phyloP scores from a whole-genome alignment of 1,140 invertebrate genomes.

The Neotoxoptera formosana region DNA sequence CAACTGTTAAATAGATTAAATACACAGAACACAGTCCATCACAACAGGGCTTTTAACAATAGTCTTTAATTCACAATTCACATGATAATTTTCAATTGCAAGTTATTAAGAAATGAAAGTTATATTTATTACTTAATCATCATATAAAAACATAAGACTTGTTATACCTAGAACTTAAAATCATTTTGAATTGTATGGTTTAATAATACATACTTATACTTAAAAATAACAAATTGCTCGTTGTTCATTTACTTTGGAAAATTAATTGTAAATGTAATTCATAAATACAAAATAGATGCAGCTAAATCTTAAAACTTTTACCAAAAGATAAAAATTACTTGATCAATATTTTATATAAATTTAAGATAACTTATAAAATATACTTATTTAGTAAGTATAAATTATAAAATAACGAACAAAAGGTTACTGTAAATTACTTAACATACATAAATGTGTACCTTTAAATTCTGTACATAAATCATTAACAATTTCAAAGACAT shows the following conservation, averaged over 20 bases:
- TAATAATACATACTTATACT: conserved; percentile 6
- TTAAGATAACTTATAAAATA: background rate
- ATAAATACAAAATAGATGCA: background rate
- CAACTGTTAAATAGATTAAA: background rate
- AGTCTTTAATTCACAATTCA: background rate
- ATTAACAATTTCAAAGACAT: background rate
- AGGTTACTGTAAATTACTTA: background rate
- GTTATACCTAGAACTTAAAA: background rate
- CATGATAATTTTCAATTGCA: background rate
- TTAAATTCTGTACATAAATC: background rate
- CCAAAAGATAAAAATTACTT: background rate
- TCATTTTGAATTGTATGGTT: background rate
- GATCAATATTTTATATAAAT: background rate
- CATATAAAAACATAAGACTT: background rate
- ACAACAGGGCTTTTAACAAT: background rate
- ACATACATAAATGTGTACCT: background rate
- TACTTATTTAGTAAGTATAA: background rate
- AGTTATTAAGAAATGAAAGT: background rate
- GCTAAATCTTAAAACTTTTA: background rate
- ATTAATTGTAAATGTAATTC: background rate
- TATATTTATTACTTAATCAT: background rate
- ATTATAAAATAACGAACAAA: no score
- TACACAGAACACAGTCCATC: no score
- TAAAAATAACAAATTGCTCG: background rate
- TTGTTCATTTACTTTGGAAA: background rate